These are phyloP conservation scores for Drosophila colorata DNA, from an alignment of 2,888 invertebrate genomes.

Conservation along the genomic window DNA sequence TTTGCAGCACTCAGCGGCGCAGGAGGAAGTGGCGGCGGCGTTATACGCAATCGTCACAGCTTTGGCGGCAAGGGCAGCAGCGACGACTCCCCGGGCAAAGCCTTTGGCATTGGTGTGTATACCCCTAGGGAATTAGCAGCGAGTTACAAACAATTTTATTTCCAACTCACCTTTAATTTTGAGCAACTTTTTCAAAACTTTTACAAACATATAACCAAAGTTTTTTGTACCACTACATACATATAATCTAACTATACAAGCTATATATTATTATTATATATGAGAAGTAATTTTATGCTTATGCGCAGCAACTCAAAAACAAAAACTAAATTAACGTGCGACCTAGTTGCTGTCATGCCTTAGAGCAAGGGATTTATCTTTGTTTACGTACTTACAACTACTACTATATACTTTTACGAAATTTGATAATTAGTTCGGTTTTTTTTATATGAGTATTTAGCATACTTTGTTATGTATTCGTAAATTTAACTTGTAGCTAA, in stretches of 20 bases:
- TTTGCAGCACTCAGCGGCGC: constrained; percentile 67
- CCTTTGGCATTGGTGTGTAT: constrained; percentile 92
- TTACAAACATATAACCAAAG: constrained; percentile 44
- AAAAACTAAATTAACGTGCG: constrained; percentile 29
- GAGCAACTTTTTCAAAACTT: constrained; percentile 56
- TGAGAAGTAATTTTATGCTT: constrained; percentile 56
- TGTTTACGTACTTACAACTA: constrained; percentile 33
- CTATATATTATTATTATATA: constrained; percentile 43
- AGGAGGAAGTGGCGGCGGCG: constrained; percentile 50
- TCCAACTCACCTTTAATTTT: constrained; percentile 61
- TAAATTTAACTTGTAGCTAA: constrained; percentile 38
- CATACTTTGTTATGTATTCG: constrained; percentile 27
- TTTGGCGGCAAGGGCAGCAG: constrained; percentile 87
- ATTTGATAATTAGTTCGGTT: constrained; percentile 29
- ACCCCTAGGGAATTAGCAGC: constrained; percentile 5
- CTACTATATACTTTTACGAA: constrained; percentile 15
- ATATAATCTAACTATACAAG: constrained; percentile 45
- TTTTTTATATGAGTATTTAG: constrained; percentile 44
- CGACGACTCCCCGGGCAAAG: constrained; percentile 88
- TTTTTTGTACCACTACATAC: constrained; percentile 55
- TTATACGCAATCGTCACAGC: constrained; percentile 86
- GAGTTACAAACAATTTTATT: constrained; percentile 31
- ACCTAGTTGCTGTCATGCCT: constrained; percentile 62
- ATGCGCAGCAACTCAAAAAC: constrained; percentile 59
- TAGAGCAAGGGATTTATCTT: constrained; percentile 76